Evolutionary conservation across 2,113 vertebrate genomes (phyloP).

Genomic region (Nerophis lumbriciformis): DNA sequence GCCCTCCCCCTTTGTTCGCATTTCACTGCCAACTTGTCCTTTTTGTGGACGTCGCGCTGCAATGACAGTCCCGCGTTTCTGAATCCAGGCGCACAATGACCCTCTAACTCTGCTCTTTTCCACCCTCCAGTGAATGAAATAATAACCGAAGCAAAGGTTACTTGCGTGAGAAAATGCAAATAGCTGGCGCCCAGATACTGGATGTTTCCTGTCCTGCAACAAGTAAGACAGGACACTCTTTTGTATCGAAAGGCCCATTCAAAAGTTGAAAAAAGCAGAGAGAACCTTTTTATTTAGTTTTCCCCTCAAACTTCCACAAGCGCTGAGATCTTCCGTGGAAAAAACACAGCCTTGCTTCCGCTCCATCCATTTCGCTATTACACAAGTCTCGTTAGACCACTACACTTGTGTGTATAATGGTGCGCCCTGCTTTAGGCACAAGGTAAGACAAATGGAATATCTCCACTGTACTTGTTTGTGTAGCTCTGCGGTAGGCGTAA

Average conservation of each 20-base stretch:
- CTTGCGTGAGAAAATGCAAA: slow-evolving; percentile 53
- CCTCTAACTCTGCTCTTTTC: slow-evolving; percentile 26
- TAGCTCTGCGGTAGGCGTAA: slow-evolving; percentile 49
- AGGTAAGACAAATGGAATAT: slow-evolving; percentile 68
- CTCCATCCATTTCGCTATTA: slow-evolving; percentile 55
- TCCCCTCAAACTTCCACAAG: slow-evolving; percentile 19
- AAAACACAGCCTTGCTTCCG: slow-evolving; percentile 31
- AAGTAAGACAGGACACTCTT: slow-evolving; percentile 23
- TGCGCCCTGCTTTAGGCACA: slow-evolving; percentile 52
- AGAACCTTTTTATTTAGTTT: slow-evolving; percentile 1
- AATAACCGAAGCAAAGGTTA: slow-evolving; percentile 15
- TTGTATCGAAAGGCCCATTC: slow-evolving; percentile 37
- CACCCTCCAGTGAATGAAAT: slow-evolving; percentile 13
- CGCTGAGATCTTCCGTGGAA: slow-evolving; percentile 24
- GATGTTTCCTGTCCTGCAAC: slow-evolving; percentile 21
- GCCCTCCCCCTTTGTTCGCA: slow-evolving; percentile 55
- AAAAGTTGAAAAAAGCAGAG: slow-evolving; percentile 34
- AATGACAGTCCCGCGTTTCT: slow-evolving; percentile 23
- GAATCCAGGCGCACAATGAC: slow-evolving; percentile 45
- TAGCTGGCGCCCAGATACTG: slow-evolving; percentile 24
- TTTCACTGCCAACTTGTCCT: slow-evolving; percentile 34
- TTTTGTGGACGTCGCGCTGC: slow-evolving; percentile 28
- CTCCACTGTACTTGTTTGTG: slow-evolving; percentile 58
- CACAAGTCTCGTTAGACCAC: slow-evolving; percentile 54
- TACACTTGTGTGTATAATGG: slow-evolving; percentile 45